These are phyloP conservation scores for Megaustenia siamemsis DNA, from an alignment of 2,888 invertebrate species.

Conservation along the genomic window DNA sequence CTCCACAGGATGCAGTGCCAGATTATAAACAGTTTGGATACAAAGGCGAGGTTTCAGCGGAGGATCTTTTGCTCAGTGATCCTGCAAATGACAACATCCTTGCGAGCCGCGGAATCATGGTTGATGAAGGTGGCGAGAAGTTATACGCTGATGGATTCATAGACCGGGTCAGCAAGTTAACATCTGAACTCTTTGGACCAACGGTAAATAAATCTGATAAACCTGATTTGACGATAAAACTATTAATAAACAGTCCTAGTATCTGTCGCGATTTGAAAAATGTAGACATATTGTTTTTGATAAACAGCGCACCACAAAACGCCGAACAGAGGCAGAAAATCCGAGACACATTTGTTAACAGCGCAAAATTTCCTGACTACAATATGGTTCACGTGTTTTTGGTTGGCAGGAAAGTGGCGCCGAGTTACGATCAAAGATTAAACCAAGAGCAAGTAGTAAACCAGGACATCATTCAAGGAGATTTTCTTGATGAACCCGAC, in stretches of 20 bases:
- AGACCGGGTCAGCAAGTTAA: slow-evolving; percentile 32
- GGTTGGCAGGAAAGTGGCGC: slow-evolving; percentile 18
- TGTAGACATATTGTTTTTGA: slow-evolving; percentile 41
- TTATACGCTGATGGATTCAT: slow-evolving; percentile 38
- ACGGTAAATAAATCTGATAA: not conserved
- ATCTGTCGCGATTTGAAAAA: not conserved
- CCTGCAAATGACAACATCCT: too few species aligned
- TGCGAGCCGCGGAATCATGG: not conserved
- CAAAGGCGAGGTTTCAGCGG: not conserved
- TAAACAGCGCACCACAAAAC: slow-evolving; percentile 37
- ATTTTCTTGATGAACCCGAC: slow-evolving; percentile 37
- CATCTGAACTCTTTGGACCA: slow-evolving; percentile 33
- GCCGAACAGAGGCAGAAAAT: slow-evolving; percentile 33
- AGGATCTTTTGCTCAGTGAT: not conserved
- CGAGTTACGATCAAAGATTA: slow-evolving; percentile 21
- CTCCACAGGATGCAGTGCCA: not conserved
- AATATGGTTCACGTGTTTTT: slow-evolving; percentile 42
- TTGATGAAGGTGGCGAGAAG: not conserved
- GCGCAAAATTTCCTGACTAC: not conserved
- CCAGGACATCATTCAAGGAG: slow-evolving; percentile 44
- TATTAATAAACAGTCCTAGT: slow-evolving; percentile 35
- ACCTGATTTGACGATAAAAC: not conserved
- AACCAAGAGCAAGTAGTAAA: slow-evolving; percentile 20
- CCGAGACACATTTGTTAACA: slow-evolving; percentile 21
- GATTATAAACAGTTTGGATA: not conserved